Evolutionary conservation across 92 coral and sea anemone species (phyloP), one percentile per base, ranked within the genome.

Genomic region (Pocillopora grandis): DNA sequence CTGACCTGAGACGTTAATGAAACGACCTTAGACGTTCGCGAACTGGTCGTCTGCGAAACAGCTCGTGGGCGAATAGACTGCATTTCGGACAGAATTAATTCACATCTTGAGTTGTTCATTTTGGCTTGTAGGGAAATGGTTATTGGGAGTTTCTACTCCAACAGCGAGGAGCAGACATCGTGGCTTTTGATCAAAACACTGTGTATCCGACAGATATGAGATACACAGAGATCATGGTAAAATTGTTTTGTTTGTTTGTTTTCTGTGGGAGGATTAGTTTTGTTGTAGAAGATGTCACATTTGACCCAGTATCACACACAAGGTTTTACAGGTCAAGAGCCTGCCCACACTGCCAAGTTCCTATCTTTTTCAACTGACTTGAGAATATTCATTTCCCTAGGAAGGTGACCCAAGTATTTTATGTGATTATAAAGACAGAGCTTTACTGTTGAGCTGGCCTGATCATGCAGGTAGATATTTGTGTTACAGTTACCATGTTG

Each of bases 121-220:
- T 33, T 15, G 18, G 13, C 2, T 65, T 64, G 15, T 79, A 94
- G 98, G 98, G 98, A 42, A 90, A 91, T 84, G 96, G 98, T n/a
- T 95, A 95, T 81, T 95, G 98, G 98, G 98, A 95, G 71, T 92
- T 71, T 80, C 83, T 95, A 48, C 88, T 95, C 20, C 87, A 75
- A 15, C 76, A 87, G n/a, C 86, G 87, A 72, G 98, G 98, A 63
- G 93, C 85, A 64, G 96, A 95, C 72, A 82, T 95, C 37, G 63
- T 92, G 18, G 93, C 96, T 36, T 92, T 95, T 87, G 98, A 95
- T 79, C 86, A 86, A 62, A 95, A 95, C 79, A 89, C 85, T 12
- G 87, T 93, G n/a, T 95, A 80, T 79, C 98, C 96, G 23, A 64
- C 62, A 71, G 87, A 77, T 33, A 90, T 90, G 90, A 88, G 94